Evolutionary conservation across 2,797 vertebrate species (phyloP).

Genomic region (Columba guinea): DNA sequence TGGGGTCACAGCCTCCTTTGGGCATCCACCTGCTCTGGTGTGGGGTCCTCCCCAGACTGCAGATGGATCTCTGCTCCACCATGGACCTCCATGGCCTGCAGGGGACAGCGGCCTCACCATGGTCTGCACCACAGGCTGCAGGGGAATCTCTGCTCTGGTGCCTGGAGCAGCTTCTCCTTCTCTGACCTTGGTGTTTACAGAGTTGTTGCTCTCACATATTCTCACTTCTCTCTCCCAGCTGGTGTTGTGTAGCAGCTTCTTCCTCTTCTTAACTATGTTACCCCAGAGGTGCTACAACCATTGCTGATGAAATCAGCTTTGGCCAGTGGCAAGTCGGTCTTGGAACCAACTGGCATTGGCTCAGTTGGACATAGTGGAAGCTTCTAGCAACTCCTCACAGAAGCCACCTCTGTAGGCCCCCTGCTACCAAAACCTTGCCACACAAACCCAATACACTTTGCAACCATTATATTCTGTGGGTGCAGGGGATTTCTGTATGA

Average conservation of each 20-base stretch:
- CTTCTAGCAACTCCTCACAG: not conserved
- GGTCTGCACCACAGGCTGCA: not conserved
- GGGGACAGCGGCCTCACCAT: not conserved
- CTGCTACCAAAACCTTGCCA: not conserved
- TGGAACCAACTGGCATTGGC: not conserved
- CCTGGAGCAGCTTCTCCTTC: not conserved
- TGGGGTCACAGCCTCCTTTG: not conserved
- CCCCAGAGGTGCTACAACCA: accelerated
- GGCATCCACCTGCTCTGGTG: not conserved
- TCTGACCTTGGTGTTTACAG: not conserved
- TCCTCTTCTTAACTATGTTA: not conserved
- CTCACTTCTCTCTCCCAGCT: not conserved
- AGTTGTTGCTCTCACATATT: not conserved
- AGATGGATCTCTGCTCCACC: not conserved
- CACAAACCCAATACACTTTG: not conserved
- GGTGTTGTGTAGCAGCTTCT: not conserved
- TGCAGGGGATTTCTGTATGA: not conserved
- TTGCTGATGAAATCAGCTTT: accelerated
- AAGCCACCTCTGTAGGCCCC: not conserved
- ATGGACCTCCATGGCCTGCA: not conserved
- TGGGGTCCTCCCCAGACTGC: accelerated
- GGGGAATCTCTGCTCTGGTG: not conserved
- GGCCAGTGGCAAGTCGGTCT: accelerated
- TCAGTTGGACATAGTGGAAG: accelerated
- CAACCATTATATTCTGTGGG: not conserved